Conservation (phyloP, 2,113 vertebrate species). For the Caloenas nicobarica region DNA sequence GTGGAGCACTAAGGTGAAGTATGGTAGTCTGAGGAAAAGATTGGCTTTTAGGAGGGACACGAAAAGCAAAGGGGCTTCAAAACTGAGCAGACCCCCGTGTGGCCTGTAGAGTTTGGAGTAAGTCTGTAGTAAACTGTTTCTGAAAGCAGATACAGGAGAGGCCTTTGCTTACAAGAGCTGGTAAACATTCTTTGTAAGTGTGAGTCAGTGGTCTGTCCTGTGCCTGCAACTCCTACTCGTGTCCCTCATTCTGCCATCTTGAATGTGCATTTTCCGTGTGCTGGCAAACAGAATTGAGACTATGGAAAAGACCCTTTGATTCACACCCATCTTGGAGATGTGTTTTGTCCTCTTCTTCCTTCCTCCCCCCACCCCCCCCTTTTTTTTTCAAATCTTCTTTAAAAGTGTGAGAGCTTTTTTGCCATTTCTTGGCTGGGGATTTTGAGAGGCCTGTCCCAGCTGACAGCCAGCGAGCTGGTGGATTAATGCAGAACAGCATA, state of each 20-base stretch:
- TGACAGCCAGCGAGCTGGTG: neutral
- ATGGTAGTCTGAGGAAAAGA: neutral
- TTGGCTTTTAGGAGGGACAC: neutral
- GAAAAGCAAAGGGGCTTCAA: neutral
- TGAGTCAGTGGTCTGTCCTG: neutral
- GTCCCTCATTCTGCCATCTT: neutral
- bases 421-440: neutral
- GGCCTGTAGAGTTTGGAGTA: neutral
- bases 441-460: too few species aligned
- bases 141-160: neutral
- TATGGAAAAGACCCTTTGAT: neutral
- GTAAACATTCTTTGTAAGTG: neutral
- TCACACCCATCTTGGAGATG: neutral
- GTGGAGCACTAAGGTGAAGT: neutral
- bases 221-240: neutral
- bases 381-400: neutral
- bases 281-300: fast-evolving
- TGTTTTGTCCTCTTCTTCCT: neutral
- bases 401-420: neutral
- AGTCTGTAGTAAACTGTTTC: neutral
- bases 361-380: fast-evolving
- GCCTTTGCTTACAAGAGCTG: neutral
- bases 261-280: neutral
- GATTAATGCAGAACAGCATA: neutral
- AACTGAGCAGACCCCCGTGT: neutral